A percentile compares a stretch with the other conserved stretches of the same genome.
These are phyloP conservation scores for Catostomus latipinnis DNA, from an alignment of 2,797 vertebrate species.

Conservation along the genomic window DNA sequence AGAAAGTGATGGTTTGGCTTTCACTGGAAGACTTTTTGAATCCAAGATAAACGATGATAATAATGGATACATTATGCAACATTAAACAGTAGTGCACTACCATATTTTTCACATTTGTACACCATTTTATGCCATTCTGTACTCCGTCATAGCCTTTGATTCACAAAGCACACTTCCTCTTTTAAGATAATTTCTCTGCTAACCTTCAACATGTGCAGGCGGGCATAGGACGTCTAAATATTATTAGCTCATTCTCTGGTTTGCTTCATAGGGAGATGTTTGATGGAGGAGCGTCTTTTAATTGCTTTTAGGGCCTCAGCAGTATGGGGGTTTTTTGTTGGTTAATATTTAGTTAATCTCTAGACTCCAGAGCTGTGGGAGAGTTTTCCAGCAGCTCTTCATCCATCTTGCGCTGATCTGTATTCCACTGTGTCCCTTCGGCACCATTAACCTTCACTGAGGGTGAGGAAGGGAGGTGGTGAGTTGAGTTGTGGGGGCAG, in stretches of 20 bases:
- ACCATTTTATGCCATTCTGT: background rate
- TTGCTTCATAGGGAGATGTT: conserved; percentile 29
- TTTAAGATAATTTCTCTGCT: conserved; percentile 12
- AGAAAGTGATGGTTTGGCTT: too few species aligned
- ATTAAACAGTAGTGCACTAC: too few species aligned
- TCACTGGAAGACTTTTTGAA: too few species aligned
- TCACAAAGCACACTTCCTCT: conserved; percentile 4
- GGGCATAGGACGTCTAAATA: conserved; percentile 25
- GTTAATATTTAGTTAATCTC: conserved; percentile 68
- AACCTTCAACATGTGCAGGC: conserved; percentile 12
- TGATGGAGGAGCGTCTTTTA: conserved; percentile 29
- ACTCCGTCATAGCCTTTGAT: too few species aligned
- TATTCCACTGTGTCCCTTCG: conserved; percentile 65
- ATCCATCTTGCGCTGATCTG: conserved; percentile 61
- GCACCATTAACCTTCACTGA: conserved; percentile 77
- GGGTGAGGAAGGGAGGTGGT: conserved; percentile 54
- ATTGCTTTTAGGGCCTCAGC: conserved; percentile 55
- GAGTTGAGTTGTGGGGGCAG: conserved; percentile 9
- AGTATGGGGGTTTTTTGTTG: conserved; percentile 61
- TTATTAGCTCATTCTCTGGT: conserved; percentile 30
- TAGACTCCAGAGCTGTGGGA: conserved; percentile 54
- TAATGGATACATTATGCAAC: too few species aligned
- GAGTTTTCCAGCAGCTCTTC: conserved; percentile 60
- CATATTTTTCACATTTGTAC: background rate
- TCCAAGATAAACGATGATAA: too few species aligned